These are phyloP conservation scores for Passer domesticus DNA, from an alignment of 2,113 vertebrate genomes.

Conservation along the genomic window DNA sequence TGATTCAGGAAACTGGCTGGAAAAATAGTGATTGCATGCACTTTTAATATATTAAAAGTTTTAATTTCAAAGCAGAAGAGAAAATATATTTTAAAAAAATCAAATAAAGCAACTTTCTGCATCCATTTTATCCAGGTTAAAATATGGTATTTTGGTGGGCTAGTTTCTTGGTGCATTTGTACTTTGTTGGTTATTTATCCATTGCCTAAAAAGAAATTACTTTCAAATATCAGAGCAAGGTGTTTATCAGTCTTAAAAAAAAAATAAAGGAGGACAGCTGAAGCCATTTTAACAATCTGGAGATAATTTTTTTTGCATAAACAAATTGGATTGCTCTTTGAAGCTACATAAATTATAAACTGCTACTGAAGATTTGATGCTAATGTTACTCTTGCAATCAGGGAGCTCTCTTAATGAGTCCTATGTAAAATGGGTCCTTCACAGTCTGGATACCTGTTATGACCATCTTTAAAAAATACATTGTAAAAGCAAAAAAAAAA, in stretches of 20 bases:
- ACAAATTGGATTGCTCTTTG: neutral
- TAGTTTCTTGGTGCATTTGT: neutral
- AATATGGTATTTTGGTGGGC: neutral
- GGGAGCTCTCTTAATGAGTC: neutral
- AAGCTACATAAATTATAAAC: constrained; percentile 22
- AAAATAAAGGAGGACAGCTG: neutral
- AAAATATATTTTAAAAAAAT: neutral
- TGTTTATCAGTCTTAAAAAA: neutral
- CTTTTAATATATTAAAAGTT: neutral
- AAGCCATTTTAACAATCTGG: neutral
- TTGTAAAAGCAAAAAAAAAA: neutral
- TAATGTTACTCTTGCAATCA: neutral
- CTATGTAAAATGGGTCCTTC: neutral
- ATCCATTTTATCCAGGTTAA: neutral
- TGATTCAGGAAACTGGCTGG: neutral
- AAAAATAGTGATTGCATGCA: neutral
- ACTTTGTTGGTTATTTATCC: neutral
- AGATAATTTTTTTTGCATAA: neutral
- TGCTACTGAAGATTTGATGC: neutral
- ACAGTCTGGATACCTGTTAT: neutral
- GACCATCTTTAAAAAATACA: neutral
- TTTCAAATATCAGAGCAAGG: neutral
- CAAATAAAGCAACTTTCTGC: neutral
- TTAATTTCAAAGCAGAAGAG: neutral
- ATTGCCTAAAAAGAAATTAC: neutral